Evolutionary conservation across 2,888 invertebrate species (phyloP).

Genomic region (Clusia tigrina): DNA sequence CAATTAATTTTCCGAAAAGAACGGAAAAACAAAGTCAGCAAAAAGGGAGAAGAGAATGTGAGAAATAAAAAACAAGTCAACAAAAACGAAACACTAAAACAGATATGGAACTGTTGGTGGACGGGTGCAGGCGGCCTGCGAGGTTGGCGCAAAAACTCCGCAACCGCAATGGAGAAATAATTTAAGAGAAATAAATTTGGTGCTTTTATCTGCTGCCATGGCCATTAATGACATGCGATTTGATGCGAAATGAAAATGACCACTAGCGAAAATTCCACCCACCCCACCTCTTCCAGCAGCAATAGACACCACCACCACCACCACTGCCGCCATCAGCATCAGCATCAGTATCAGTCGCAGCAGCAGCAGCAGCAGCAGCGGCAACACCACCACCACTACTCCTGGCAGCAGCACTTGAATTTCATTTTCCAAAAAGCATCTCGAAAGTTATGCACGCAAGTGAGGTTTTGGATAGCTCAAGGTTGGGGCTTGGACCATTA

Average conservation of each 20-base stretch:
- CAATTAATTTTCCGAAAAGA: no score
- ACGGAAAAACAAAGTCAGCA: no score
- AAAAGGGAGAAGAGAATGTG: not conserved
- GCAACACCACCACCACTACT: slow-evolving; percentile 40
- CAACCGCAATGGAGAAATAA: slow-evolving; percentile 41
- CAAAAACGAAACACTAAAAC: slow-evolving; percentile 7
- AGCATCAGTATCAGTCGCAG: not conserved
- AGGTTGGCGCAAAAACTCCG: slow-evolving; percentile 35
- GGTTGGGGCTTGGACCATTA: slow-evolving; percentile 1
- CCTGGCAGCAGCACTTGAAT: slow-evolving; percentile 50
- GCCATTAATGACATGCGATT: slow-evolving; percentile 51
- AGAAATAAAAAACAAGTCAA: not conserved
- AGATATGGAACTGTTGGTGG: no score
- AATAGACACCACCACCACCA: not conserved
- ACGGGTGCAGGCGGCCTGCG: no score
- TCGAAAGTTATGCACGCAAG: slow-evolving; percentile 55
- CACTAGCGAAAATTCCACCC: slow-evolving; percentile 26
- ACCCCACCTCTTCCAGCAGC: not conserved
- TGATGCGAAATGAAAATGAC: slow-evolving; percentile 52
- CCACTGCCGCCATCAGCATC: not conserved
- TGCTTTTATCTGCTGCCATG: slow-evolving; percentile 8
- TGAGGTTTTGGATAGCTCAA: slow-evolving; percentile 41
- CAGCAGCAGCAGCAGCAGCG: not conserved
- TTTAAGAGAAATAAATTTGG: slow-evolving; percentile 10
- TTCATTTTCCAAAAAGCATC: slow-evolving; percentile 63